A percentile compares a stretch with the other conserved stretches of the same genome.
Conservation (phyloP, 2,113 vertebrate species). For the Amblyopsis rosae region DNA sequence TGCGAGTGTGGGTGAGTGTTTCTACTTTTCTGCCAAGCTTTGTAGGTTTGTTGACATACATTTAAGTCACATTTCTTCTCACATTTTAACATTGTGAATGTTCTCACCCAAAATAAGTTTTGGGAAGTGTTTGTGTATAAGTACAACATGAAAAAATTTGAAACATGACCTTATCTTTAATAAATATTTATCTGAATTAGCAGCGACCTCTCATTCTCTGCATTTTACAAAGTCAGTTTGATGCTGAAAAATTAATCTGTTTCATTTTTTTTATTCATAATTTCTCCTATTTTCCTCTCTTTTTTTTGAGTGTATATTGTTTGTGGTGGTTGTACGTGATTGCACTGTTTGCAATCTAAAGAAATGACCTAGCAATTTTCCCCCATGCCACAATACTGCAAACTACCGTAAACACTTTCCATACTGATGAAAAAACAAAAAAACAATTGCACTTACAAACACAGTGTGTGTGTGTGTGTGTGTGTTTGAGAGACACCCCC, state of each 20-base stretch:
- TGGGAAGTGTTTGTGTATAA: no score
- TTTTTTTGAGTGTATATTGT: no score
- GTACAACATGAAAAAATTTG: no score
- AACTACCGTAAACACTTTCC: conserved; percentile 11
- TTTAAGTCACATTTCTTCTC: neutral
- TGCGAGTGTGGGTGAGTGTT: neutral
- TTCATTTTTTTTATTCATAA: no score
- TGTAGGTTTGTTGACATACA: neutral
- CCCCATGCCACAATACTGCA: neutral
- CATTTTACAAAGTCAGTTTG: neutral
- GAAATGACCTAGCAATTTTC: no score
- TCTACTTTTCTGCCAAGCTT: neutral
- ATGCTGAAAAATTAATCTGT: neutral
- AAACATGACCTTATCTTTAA: no score
- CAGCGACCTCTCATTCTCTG: neutral
- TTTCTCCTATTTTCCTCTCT: no score
- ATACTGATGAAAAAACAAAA: conserved; percentile 52
- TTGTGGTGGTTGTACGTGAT: no score
- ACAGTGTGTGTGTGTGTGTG: neutral
- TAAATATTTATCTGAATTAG: no score
- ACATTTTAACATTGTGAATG: no score
- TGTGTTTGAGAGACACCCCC: neutral
- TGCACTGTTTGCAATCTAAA: no score
- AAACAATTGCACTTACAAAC: conserved; percentile 19
- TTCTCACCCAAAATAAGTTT: no score